Evolutionary conservation across 2,113 vertebrate genomes (phyloP).

Genomic region (Ursus arctos): DNA sequence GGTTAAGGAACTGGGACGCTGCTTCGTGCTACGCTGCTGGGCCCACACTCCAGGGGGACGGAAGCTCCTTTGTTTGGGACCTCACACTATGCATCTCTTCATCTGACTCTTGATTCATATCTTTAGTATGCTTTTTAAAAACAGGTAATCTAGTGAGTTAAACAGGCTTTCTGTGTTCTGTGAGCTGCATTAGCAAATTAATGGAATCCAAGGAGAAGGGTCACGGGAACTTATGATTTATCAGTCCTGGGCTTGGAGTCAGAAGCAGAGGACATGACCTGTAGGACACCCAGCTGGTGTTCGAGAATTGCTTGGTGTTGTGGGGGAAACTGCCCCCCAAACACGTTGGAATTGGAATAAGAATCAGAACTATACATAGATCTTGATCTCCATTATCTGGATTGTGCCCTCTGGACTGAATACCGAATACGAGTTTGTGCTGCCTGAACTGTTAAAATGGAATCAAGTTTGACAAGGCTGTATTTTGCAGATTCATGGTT

Average conservation of each 20-base stretch:
- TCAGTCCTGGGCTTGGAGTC: neutral
- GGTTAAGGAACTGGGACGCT: neutral
- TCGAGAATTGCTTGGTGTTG: neutral
- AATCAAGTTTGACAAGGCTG: conserved; percentile 58
- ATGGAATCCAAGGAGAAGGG: neutral
- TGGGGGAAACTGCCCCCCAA: neutral
- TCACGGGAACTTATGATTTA: neutral
- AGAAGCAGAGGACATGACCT: neutral
- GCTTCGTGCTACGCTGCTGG: accelerated
- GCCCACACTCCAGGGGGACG: neutral
- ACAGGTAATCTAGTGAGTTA: neutral
- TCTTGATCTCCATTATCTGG: neutral
- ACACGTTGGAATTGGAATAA: neutral
- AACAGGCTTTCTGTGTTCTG: neutral
- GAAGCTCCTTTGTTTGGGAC: neutral
- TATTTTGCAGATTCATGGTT: conserved; percentile 95
- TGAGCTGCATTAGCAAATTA: neutral
- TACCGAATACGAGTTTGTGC: conserved; percentile 27
- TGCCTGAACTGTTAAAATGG: conserved; percentile 21
- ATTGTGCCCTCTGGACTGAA: conserved; percentile 8
- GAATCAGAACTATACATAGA: neutral
- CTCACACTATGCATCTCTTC: neutral
- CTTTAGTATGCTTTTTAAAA: neutral
- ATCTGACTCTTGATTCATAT: neutral
- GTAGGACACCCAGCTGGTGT: neutral